phyloP scores from a whole-genome alignment of 2,797 vertebrate genomes.

The Cynodonichthys magdalenae region DNA sequence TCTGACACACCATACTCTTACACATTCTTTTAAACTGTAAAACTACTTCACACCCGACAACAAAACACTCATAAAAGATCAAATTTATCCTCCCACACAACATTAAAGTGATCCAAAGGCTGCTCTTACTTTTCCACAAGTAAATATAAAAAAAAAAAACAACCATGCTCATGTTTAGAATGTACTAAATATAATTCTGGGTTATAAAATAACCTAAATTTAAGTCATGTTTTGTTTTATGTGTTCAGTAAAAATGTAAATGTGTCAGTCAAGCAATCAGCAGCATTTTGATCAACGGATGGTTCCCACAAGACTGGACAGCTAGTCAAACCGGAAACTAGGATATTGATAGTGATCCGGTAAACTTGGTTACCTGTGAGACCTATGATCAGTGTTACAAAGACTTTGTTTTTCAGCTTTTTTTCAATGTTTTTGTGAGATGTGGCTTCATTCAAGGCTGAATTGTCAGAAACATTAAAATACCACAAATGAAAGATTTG shows the following conservation, averaged over 20 bases:
- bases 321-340: too few species aligned
- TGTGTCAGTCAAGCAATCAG: slow-evolving; percentile 38
- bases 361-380: too few species aligned
- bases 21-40: slow-evolving; percentile 40
- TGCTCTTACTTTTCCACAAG: slow-evolving; percentile 12
- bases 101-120: slow-evolving; percentile 26
- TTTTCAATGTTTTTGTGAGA: too few species aligned
- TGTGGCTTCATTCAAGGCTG: too few species aligned
- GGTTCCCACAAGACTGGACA: too few species aligned
- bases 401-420: too few species aligned
- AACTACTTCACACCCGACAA: slow-evolving; percentile 59
- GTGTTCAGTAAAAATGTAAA: background rate
- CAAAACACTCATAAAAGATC: background rate
- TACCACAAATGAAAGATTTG: too few species aligned
- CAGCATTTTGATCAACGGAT: slow-evolving; percentile 54
- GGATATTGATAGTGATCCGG: too few species aligned
- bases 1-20: slow-evolving; percentile 40
- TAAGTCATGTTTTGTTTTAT: slow-evolving; percentile 35
- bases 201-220: background rate
- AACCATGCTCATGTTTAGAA: slow-evolving; percentile 9
- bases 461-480: too few species aligned
- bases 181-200: slow-evolving; percentile 15
- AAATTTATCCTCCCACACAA: slow-evolving; percentile 35
- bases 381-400: too few species aligned
- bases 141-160: background rate